Base-by-base conservation (phyloP, 1,140 invertebrate species). In the Leptinotarsa undecemlineata region DNA sequence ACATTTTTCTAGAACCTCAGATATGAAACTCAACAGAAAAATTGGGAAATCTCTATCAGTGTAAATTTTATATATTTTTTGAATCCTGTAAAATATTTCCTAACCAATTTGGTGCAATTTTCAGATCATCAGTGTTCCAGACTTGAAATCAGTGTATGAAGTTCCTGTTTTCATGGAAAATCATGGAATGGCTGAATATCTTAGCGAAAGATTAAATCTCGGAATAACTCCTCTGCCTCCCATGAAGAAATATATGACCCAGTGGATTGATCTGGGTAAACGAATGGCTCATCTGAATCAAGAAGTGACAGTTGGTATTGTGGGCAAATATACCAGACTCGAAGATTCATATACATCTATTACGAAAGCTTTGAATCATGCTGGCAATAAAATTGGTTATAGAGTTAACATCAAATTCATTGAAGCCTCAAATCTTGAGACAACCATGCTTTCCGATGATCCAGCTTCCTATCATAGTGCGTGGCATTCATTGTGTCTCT, bases 321-420 rank as follows among this genome's bases (percentile, higher is more conserved):
- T 99, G n/a, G 98, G 98, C 11, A 99, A 99, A 88, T 99, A 99
- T 82, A 98, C 97, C 0, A 93, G 95, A 84, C 86, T 99, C 17
- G 92, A 96, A 83, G 98, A 99, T 87, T 93, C 97, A 0, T 99
- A 99, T 84, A 93, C 96, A 0, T 99, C 98, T 3, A 94, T 99
- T 0, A 93, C 93, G 3, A 99, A 99, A 87, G 95, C 98, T 0
- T 85, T 99, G 20, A 92, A 97, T 78, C 98, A 99, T 86, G 95
- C 98, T 3, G 90, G 95, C 1, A 90, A 98, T 23, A 90, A 92
- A 74, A 91, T 90, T 20, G 93, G 95, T 42, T 92, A 93, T 78
- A 97, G 94, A 86, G 87, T 99, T 1, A 93, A 93, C 76, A 85
- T 99, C 26, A 92, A 95, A 85, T 98, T 94, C 81, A 95, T 99